These are phyloP conservation scores for Leucophenga montana DNA, from an alignment of 2,888 invertebrate genomes.

Conservation along the genomic window DNA sequence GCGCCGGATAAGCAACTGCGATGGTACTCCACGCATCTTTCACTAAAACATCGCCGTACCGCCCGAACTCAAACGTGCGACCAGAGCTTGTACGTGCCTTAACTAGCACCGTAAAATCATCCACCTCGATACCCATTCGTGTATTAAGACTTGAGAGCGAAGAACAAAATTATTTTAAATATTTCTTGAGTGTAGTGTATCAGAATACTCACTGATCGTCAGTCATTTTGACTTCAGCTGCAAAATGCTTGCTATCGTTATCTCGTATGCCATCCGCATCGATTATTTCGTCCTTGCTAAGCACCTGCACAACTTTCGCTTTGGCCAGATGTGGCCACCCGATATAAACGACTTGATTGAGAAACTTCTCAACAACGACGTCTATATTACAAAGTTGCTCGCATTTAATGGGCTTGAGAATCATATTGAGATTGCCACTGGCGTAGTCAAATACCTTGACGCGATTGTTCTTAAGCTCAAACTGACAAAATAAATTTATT, in stretches of 20 bases:
- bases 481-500: conserved; percentile 75
- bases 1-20: conserved; percentile 78
- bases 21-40: conserved; percentile 83
- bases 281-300: conserved; percentile 63
- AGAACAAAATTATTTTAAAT: not conserved
- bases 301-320: conserved; percentile 78
- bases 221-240: conserved; percentile 52
- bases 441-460: conserved; percentile 92
- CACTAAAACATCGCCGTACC: conserved; percentile 78
- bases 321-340: conserved; percentile 95
- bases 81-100: conserved; percentile 84
- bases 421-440: conserved; percentile 87
- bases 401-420: conserved; percentile 78
- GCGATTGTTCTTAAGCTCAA: conserved; percentile 78
- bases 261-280: conserved; percentile 61
- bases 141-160: conserved; percentile 56
- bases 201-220: conserved; percentile 65
- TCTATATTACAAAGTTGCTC: conserved; percentile 68
- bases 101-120: conserved; percentile 79
- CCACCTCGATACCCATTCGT: conserved; percentile 86
- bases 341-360: conserved; percentile 86
- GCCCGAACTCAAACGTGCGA: conserved; percentile 76
- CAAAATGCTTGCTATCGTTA: conserved; percentile 55
- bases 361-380: conserved; percentile 77
- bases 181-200: conserved; percentile 40